Percentiles rank a stretch among this genome's conserved stretches.
These are phyloP conservation scores for Dioctria linearis DNA, from an alignment of 2,888 invertebrate genomes.

Conservation along the genomic window DNA sequence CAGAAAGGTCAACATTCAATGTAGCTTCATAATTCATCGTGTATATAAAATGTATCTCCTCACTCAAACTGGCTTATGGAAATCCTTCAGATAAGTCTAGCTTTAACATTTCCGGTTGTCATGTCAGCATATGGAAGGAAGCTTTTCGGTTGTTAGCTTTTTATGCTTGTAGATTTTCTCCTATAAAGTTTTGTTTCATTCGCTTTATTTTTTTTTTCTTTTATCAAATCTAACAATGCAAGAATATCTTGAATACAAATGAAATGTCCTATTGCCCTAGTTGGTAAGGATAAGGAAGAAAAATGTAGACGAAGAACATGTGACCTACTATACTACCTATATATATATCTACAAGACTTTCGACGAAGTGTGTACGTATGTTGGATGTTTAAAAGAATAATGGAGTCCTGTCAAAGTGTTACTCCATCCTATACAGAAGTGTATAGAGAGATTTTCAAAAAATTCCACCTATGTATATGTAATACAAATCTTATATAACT, in stretches of 20 bases:
- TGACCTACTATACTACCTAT: background rate
- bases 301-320: background rate
- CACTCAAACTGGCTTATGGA: background rate
- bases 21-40: background rate
- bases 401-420: conserved; percentile 26
- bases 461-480: conserved; percentile 25
- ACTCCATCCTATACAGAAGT: conserved; percentile 3
- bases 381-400: conserved; percentile 2
- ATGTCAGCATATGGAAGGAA: background rate
- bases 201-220: conserved; percentile 16
- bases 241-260: conserved; percentile 36
- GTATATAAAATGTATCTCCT: background rate
- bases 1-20: background rate
- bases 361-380: background rate
- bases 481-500: conserved; percentile 25
- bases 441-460: conserved; percentile 11
- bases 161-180: conserved; percentile 1
- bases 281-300: background rate
- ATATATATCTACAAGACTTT: background rate
- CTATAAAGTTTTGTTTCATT: too few species aligned
- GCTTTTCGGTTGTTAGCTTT: conserved; percentile 19
- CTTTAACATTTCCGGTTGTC: conserved; percentile 4
- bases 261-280: conserved; percentile 33
- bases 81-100: background rate
- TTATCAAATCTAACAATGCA: conserved; percentile 39